phyloP scores from a whole-genome alignment of 1,140 invertebrate species.

The Lordiphosa mommai region DNA sequence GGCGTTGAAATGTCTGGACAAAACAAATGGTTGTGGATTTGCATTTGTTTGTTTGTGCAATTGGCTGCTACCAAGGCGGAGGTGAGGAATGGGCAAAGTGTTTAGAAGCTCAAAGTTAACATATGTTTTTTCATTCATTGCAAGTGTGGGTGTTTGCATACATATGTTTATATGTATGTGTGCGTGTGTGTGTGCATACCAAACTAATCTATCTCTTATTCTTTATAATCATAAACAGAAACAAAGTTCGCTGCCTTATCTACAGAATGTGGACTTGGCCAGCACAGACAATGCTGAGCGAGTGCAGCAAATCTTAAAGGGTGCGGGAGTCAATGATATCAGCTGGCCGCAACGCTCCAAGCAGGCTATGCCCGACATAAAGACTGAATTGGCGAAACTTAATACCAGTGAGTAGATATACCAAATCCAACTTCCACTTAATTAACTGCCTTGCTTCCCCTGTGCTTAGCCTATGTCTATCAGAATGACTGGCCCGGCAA shows the following conservation, averaged over 20 bases:
- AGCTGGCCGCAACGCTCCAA: conserved; percentile 58
- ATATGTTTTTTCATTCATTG: conserved; percentile 10
- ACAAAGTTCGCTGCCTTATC: conserved; percentile 54
- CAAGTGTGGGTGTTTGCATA: too few species aligned
- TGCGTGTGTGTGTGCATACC: conserved; percentile 4
- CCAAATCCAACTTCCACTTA: not conserved
- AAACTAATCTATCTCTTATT: conserved; percentile 26
- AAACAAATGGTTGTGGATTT: not conserved
- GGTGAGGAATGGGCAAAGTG: too few species aligned
- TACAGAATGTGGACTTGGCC: conserved; percentile 31
- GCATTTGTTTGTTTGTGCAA: conserved; percentile 9
- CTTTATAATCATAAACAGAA: conserved; percentile 25
- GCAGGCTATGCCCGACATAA: conserved; percentile 42
- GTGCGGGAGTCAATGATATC: conserved; percentile 31
- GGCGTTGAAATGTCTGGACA: not conserved
- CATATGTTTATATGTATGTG: not conserved
- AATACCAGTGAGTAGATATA: conserved; percentile 56
- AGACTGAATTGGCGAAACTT: conserved; percentile 66
- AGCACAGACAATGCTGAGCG: conserved; percentile 43
- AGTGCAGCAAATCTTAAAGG: conserved; percentile 72
- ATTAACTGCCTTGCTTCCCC: not conserved
- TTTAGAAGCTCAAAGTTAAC: too few species aligned
- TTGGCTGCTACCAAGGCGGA: too few species aligned
- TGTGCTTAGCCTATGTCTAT: conserved; percentile 66
- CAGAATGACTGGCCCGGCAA: conserved; percentile 81